Conservation (phyloP, 1,140 invertebrate genomes). For the Chrysomallon squamiferum region DNA sequence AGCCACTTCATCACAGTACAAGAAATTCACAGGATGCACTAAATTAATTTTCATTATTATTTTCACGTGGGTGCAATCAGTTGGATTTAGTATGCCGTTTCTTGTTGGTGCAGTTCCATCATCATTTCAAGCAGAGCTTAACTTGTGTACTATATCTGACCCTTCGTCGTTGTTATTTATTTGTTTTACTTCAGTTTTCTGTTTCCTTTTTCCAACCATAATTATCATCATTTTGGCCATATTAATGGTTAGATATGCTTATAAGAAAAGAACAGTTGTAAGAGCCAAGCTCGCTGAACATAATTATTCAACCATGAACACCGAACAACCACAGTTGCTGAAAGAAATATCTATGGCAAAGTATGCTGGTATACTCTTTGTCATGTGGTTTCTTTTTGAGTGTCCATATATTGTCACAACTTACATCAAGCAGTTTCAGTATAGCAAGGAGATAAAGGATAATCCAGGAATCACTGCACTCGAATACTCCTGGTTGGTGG, state of each 20-base stretch:
- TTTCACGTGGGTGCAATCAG: slow-evolving; percentile 46
- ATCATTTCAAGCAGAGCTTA: slow-evolving; percentile 17
- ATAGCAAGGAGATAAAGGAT: slow-evolving; percentile 27
- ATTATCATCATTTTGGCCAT: slow-evolving; percentile 36
- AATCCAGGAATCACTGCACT: slow-evolving; percentile 10
- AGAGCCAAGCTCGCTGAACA: slow-evolving; percentile 29
- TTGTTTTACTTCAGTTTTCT: slow-evolving; percentile 27
- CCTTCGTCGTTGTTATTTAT: slow-evolving; percentile 37
- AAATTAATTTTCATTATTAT: slow-evolving; percentile 30
- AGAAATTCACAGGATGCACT: slow-evolving; percentile 25
- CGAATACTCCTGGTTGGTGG: slow-evolving; percentile 41
- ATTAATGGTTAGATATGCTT: slow-evolving; percentile 32
- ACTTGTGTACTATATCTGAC: slow-evolving; percentile 36
- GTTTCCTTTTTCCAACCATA: slow-evolving; percentile 46
- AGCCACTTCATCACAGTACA: slow-evolving; percentile 28
- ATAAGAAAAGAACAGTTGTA: slow-evolving; percentile 27
- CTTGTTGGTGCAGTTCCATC: slow-evolving; percentile 28
- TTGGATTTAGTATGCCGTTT: slow-evolving; percentile 46
- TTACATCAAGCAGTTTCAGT: slow-evolving; percentile 43
- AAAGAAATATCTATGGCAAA: slow-evolving; percentile 33
- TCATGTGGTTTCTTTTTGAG: slow-evolving; percentile 45
- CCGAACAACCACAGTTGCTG: slow-evolving; percentile 26
- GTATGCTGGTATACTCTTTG: slow-evolving; percentile 37
- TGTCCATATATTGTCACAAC: slow-evolving; percentile 42
- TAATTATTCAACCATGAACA: slow-evolving; percentile 34